Base-by-base conservation (phyloP, 2,797 vertebrate genomes). In the Amblyopsis hoosieri region DNA sequence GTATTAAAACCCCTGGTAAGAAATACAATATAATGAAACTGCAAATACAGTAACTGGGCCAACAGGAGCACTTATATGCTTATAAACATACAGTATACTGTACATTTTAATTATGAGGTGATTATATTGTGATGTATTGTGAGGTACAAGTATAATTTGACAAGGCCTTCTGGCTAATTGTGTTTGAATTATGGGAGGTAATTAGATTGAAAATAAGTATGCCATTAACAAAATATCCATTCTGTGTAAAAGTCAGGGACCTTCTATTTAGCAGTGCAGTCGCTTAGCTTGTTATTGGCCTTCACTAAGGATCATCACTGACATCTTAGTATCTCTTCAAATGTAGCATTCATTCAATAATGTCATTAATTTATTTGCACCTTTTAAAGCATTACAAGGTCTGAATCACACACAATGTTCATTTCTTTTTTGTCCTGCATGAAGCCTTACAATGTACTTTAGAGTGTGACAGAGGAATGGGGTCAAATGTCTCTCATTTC, bases 171-270 rank as follows among this genome's bases (percentile, higher is more conserved):
- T 0, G 45, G 61, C 29, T 81, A 82, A 83, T 77, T 76, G 66
- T 71, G 62, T 82, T 84, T 78, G 53, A 60, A 62, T 63, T 63
- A 66, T 81, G 72, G 75, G 29, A 71, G 61, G 71, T 72, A 77
- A 66, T 80, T 75, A 69, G 69, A 69, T 76, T 78, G 67, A 73
- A 81, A 78, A 61, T 66, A 78, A 80, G 82, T 73, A 71, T 82
- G 74, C 85, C 81, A 87, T 90, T 89, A 85, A 77, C 65, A 68
- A 78, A 84, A 83, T 85, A 68, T 85, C 80, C 61, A 78, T 76
- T 64, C 75, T 84, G 76, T 56, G 48, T 47, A 71, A 51, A 81
- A 79, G 66, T 76, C 56, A 7, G 42, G 37, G 73, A 75, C 71
- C 57, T 75, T 79, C 9, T 29, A 48, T 67, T 64, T 64, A 42